Evolutionary conservation across 2,797 vertebrate species (phyloP).

Genomic region (Epinephelus malabaricus): DNA sequence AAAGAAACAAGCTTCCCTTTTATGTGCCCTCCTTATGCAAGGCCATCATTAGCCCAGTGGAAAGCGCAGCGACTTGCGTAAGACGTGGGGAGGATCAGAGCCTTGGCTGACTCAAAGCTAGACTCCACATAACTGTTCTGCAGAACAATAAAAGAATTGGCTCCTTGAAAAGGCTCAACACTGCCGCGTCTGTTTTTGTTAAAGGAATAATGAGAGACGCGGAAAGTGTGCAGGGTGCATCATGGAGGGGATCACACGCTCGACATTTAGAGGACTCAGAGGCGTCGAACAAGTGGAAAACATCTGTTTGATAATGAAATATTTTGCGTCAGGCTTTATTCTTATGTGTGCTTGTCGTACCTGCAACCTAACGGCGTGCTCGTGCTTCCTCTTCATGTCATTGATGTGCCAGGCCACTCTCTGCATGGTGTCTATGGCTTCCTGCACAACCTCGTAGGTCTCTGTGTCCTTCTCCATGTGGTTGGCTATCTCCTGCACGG

Average conservation of each 20-base stretch:
- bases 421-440: constrained; percentile 99
- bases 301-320: not conserved
- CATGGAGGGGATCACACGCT: not conserved
- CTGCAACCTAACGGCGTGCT: constrained; percentile 95
- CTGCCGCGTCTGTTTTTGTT: constrained; percentile 10
- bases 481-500: constrained; percentile 94
- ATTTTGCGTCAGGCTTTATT: not conserved
- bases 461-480: constrained; percentile 97
- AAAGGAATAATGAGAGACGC: constrained; percentile 7
- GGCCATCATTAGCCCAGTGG: constrained; percentile 73
- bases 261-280: not conserved
- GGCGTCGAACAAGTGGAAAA: not conserved
- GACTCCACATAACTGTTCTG: constrained; percentile 51
- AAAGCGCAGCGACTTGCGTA: constrained; percentile 64
- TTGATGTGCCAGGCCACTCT: constrained; percentile 99
- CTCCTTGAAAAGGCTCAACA: constrained; percentile 35
- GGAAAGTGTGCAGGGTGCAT: not conserved
- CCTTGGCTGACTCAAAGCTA: constrained; percentile 45
- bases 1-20: constrained; percentile 77
- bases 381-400: constrained; percentile 99
- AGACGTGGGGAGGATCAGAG: constrained; percentile 62
- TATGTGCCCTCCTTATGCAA: constrained; percentile 75
- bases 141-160: constrained; percentile 45
- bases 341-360: constrained; percentile 74
- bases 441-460: constrained; percentile 94